Evolutionary conservation across 2,797 vertebrate genomes (phyloP).

Genomic region (Sebastes nivosus): DNA sequence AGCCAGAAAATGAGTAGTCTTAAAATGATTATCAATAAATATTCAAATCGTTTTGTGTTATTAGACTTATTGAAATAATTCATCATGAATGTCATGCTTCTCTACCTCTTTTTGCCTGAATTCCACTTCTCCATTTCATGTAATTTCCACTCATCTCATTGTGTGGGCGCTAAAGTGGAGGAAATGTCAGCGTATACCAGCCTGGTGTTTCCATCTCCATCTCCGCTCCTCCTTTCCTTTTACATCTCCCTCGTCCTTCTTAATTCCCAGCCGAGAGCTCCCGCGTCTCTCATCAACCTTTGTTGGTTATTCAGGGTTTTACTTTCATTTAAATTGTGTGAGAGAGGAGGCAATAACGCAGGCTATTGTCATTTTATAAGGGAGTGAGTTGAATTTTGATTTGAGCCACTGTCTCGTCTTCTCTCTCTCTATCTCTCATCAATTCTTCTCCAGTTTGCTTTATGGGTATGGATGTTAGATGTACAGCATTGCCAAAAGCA

Average conservation of each 20-base stretch:
- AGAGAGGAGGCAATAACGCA: constrained; percentile 6
- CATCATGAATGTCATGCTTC: background rate
- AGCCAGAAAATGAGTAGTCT: background rate
- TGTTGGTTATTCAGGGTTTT: constrained; percentile 15
- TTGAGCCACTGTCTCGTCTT: background rate
- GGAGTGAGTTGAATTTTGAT: constrained; percentile 28
- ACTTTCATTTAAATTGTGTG: constrained; percentile 16
- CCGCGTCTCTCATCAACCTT: background rate
- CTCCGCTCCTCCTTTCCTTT: background rate
- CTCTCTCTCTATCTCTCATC: background rate
- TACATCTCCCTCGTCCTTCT: background rate
- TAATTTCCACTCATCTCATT: background rate
- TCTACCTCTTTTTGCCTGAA: background rate
- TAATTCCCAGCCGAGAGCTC: constrained; percentile 3
- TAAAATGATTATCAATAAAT: background rate
- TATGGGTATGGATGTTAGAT: background rate
- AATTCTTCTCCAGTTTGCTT: background rate
- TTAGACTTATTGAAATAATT: background rate
- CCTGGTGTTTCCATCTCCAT: background rate
- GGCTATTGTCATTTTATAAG: background rate
- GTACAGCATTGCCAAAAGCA: background rate
- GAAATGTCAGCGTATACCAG: background rate
- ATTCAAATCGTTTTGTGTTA: background rate
- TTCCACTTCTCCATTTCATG: background rate
- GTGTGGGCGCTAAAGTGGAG: background rate